These are phyloP conservation scores for Nibea coibor DNA, from an alignment of 2,113 vertebrate species.

Conservation along the genomic window DNA sequence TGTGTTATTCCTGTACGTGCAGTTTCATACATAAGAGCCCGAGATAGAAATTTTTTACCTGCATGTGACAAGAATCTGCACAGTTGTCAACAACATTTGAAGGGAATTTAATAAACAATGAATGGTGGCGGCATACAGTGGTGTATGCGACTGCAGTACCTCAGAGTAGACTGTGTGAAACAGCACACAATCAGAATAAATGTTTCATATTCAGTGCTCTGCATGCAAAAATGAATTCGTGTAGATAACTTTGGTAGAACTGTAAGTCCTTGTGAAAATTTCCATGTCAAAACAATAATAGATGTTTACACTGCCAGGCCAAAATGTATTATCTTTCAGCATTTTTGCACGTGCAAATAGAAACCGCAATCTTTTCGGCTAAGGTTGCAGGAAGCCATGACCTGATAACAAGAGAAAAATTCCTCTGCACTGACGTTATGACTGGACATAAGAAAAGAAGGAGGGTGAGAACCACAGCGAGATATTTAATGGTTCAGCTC, in stretches of 20 bases:
- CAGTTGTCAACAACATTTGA: background rate
- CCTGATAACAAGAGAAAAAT: background rate
- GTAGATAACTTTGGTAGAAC: background rate
- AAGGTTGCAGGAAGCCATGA: slow-evolving; percentile 7
- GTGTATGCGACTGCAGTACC: background rate
- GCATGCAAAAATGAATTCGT: background rate
- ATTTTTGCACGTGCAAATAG: slow-evolving; percentile 16
- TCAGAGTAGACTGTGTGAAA: background rate
- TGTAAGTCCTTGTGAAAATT: slow-evolving; percentile 3
- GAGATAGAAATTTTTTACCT: background rate
- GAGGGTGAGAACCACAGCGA: slow-evolving; percentile 19
- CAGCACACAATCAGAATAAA: background rate
- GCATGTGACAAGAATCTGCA: background rate
- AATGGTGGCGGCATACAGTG: background rate
- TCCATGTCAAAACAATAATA: background rate
- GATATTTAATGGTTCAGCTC: slow-evolving; percentile 9
- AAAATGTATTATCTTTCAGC: background rate
- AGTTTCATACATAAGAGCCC: background rate
- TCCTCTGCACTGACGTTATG: background rate
- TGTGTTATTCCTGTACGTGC: background rate
- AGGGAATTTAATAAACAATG: background rate
- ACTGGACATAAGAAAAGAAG: background rate
- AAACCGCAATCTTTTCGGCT: slow-evolving; percentile 7
- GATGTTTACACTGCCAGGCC: background rate
- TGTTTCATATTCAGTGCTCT: background rate